Conservation (phyloP, 2,888 invertebrate species). For the Epistrophe eligans region DNA sequence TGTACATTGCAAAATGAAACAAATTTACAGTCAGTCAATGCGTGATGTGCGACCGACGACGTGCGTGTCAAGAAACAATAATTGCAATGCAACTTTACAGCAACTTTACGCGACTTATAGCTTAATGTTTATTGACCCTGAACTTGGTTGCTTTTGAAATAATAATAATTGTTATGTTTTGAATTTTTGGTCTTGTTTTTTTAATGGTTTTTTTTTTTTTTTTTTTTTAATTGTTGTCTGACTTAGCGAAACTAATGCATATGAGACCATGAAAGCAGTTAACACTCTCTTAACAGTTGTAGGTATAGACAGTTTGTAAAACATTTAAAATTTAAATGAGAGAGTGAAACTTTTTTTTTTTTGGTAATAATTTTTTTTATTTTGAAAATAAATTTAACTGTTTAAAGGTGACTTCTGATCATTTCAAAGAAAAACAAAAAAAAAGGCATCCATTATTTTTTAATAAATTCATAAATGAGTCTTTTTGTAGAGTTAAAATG, state of each 20-base stretch:
- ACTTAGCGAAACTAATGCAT: neutral
- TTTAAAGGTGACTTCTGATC: neutral
- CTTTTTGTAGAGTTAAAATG: neutral
- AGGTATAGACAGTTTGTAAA: neutral
- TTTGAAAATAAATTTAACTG: neutral
- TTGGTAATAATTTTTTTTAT: neutral
- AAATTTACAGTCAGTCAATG: neutral
- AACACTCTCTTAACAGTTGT: neutral
- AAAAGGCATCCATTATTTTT: neutral
- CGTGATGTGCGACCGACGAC: conserved; percentile 7
- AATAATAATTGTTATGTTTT: conserved; percentile 17
- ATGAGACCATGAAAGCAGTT: neutral
- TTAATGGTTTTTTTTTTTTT: neutral
- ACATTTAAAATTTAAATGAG: conserved; percentile 10
- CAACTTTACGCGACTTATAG: neutral
- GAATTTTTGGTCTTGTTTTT: neutral
- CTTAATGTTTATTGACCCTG: conserved; percentile 51
- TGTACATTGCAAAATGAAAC: neutral
- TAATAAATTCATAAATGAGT: neutral
- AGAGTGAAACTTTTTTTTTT: neutral
- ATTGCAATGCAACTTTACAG: conserved; percentile 3
- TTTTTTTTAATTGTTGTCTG: neutral
- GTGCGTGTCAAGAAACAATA: conserved; percentile 11
- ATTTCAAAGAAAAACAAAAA: neutral
- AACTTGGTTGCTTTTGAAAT: conserved; percentile 49